Base-by-base conservation (phyloP, 2,797 vertebrate species). In the Ctenosaura bakeri region DNA sequence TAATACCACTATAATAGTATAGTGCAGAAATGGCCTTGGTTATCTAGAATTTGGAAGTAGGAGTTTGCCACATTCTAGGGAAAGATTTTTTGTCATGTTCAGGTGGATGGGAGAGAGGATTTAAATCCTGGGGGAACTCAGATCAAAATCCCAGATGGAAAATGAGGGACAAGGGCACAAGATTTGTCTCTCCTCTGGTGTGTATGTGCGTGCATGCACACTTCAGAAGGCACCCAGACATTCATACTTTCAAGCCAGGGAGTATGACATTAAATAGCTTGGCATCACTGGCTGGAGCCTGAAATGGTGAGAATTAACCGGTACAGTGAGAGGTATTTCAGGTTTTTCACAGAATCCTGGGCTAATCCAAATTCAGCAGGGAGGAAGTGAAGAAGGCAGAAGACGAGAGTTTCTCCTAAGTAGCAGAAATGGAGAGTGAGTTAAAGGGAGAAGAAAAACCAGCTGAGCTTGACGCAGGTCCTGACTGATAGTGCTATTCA, bases 401-500 rank as follows among this genome's bases (percentile, higher is more conserved):
- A 52, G 32, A 46, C n/a, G 26, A 38, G 20, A 35, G 14, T 14
- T 71, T 73, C 74, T 46, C 3, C 18, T 38, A 24, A 16, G 38
- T 69, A 78, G 4, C 42, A 7, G 9, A 56, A 46, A 52, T 6
- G 6, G 50, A 29, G 29, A 42, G 69, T 42, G 52, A 42, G 10
- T 52, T 46, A 62, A 62, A n/a, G 32, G 29, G 16, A 62, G 14
- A 6, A 0, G 16, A 56, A 1, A 69, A 35, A 59, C 56, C 20
- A 35, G 56, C n/a, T 71, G 12, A 64, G 42, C 16, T 2, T 80
- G 54, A 66, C 81, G 54, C 80, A 46, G 46, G 66, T 8, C 69
- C 71, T 64, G 83, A 86, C 66, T 62, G 76, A 85, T 59, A 62
- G 84, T 38, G 76, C 54, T 42, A 81, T 85, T 88, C 81, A 74